phyloP scores from a whole-genome alignment of 2,888 invertebrate genomes.

The Rhorus exstirpatorius region DNA sequence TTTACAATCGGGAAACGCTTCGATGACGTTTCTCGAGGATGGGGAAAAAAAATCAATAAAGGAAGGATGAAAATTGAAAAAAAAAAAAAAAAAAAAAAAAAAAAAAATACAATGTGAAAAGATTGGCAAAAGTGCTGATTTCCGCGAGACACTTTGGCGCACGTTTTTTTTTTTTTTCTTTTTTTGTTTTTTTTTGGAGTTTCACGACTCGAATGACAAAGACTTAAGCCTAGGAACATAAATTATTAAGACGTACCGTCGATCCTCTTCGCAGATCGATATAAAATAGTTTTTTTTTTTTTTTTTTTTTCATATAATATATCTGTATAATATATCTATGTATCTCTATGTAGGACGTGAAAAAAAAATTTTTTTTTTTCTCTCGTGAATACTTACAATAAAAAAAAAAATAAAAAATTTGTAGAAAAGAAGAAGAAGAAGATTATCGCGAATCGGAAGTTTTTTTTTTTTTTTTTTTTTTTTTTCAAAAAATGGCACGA shows the following conservation, averaged over 20 bases:
- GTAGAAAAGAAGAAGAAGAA: constrained; percentile 55
- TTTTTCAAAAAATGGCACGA: constrained; percentile 81
- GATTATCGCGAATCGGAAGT: constrained; percentile 65
- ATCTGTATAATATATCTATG: constrained; percentile 47
- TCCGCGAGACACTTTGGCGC: constrained; percentile 79
- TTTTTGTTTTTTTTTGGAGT: constrained; percentile 37
- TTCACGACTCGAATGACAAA: constrained; percentile 57
- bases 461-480: too few relatives aligned
- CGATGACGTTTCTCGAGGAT: constrained; percentile 43
- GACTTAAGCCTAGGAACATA: constrained; percentile 66
- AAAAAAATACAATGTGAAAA: not conserved
- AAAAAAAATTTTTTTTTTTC: constrained; percentile 53
- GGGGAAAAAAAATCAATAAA: constrained; percentile 66
- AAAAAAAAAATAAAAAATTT: constrained; percentile 60
- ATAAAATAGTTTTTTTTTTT: constrained; percentile 44
- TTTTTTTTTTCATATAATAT: too few relatives aligned
- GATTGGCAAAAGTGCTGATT: constrained; percentile 62
- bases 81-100: constrained; percentile 61
- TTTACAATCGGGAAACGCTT: constrained; percentile 60
- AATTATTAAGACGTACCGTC: constrained; percentile 69
- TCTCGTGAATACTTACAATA: constrained; percentile 30
- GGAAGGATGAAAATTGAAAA: constrained; percentile 67
- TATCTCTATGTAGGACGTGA: constrained; percentile 65
- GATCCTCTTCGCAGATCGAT: constrained; percentile 57
- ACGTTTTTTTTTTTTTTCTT: too few relatives aligned